Percentiles rank a stretch among this genome's conserved stretches.
These are phyloP conservation scores for Rhinatrema bivittatum DNA, from an alignment of 2,797 vertebrate species.

Conservation along the genomic window DNA sequence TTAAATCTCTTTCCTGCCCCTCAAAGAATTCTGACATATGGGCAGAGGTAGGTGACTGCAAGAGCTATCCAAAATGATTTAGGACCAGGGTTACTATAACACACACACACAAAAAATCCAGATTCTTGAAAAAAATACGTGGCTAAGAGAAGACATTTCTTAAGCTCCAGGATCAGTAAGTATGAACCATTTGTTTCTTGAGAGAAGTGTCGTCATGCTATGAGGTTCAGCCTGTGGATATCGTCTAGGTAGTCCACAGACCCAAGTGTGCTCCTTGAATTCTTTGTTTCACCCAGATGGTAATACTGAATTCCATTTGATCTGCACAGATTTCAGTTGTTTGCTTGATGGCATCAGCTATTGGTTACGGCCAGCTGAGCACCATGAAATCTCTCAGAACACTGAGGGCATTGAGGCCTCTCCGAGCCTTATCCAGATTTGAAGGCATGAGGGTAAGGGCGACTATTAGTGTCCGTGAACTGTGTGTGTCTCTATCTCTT, in stretches of 20 bases:
- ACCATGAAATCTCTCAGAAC: conserved; percentile 62
- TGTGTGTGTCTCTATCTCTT: neutral
- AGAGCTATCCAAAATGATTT: no score
- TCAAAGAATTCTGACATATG: no score
- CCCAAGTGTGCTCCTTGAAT: neutral
- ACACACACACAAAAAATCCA: no score
- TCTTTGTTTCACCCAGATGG: conserved; percentile 14
- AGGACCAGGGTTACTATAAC: no score
- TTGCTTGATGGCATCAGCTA: conserved; percentile 46
- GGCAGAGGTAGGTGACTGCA: no score
- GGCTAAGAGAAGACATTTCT: conserved; percentile 9
- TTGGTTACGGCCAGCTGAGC: conserved; percentile 48
- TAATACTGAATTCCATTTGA: conserved; percentile 36
- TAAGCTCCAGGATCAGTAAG: neutral
- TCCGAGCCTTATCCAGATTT: conserved; percentile 65
- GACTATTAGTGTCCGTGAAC: conserved; percentile 11
- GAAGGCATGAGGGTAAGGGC: conserved; percentile 79
- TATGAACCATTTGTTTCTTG: no score
- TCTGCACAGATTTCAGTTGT: conserved; percentile 54
- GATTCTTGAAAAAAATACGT: conserved; percentile 38
- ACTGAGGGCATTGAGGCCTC: conserved; percentile 50
- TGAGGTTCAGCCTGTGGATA: neutral
- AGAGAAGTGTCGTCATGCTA: no score
- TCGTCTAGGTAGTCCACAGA: neutral
- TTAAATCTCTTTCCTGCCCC: no score